Base-by-base conservation (phyloP, 2,888 invertebrate species). In the Glomeris marginata region DNA sequence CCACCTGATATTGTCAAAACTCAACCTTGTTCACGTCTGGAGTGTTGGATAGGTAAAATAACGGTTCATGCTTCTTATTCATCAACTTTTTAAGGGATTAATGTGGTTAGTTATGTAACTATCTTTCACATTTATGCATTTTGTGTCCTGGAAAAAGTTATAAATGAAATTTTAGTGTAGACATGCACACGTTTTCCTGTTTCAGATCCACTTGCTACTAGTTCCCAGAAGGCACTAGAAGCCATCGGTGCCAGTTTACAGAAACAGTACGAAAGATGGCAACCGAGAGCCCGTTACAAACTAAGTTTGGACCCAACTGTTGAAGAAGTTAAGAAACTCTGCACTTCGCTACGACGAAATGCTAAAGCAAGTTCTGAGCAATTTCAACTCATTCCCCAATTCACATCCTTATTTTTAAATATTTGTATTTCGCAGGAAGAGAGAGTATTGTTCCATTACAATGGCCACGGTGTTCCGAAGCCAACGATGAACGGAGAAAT, bases 401-500 rank as follows among this genome's bases (percentile, higher is more conserved):
- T n/a, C n/a, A n/a, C n/a, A n/a, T n/a, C n/a, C n/a, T n/a, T n/a
- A n/a, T n/a, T n/a, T n/a, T n/a, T n/a, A n/a, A n/a, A n/a, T n/a
- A n/a, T n/a, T n/a, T n/a, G n/a, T n/a, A 38, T 41, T 38, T 33
- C 45, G 11, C 46, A 67, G 67, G 97, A 97, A 62, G 98, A 98
- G 65, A 76, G 98, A 55, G 94, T 98, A 36, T 72, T 99, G 48
- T 98, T 98, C 70, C 98, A 99, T 70, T 99, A 98, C 69, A 99
- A 98, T 69, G 98, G 98, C 0, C 98, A 98, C 66, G 98, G 98
- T 15, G 98, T 99, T 52, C 98, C 98, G 40, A 85, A 84, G 67
- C 98, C 98, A 34, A 98, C 98, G 10, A 75, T 80, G 16, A 98
- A 98, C 71, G 97, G 98, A 8, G 98, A 99, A 74, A 90, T 97